Base-by-base conservation (phyloP, 2,113 vertebrate genomes). In the Pantherophis guttatus region DNA sequence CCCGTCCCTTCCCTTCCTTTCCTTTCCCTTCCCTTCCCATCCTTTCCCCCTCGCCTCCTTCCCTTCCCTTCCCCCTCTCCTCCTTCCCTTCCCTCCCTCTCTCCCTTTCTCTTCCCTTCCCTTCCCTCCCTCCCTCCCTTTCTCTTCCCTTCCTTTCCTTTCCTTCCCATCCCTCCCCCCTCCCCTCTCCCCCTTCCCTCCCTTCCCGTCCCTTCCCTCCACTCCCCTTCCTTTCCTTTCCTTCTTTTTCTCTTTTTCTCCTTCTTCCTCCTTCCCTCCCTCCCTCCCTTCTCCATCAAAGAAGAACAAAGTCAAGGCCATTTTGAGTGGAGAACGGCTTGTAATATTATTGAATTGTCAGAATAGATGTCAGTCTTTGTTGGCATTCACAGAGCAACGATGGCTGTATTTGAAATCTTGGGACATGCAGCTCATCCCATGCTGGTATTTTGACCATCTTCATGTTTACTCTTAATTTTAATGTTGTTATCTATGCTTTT, bases 341-440 rank as follows among this genome's bases (percentile, higher is more conserved):
- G 57, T 95, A 93, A 92, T 96, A 95, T 95, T 96, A 94, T 95
- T 96, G 94, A 97, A 96, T 95, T 96, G 96, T 96, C 97, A 96
- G 95, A 96, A 95, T 94, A 96, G 96, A 96, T 94, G 96, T 94
- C 89, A 92, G 86, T 93, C 93, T 97, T 96, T 93, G 95, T 96
- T 95, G 96, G 93, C 93, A 93, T 96, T 96, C 95, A 96, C 95
- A 94, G 95, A 95, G 95, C 96, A 96, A 96, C 96, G 95, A 95
- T 94, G 95, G 95, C 96, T 96, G 94, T 97, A 95, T 96, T 96
- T 94, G 21, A 21, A 94, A 96, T 93, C 93, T 95, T 91, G 95
- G 9, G 52, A 53, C 52, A 10, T 53, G 0, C 94, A 97, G 96
- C 95, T 96, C 94, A 91, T 93, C 94, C 93, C 91, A 94, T 94